phyloP scores from a whole-genome alignment of 2,888 invertebrate genomes.

The Sarcophaga caerulescens region DNA sequence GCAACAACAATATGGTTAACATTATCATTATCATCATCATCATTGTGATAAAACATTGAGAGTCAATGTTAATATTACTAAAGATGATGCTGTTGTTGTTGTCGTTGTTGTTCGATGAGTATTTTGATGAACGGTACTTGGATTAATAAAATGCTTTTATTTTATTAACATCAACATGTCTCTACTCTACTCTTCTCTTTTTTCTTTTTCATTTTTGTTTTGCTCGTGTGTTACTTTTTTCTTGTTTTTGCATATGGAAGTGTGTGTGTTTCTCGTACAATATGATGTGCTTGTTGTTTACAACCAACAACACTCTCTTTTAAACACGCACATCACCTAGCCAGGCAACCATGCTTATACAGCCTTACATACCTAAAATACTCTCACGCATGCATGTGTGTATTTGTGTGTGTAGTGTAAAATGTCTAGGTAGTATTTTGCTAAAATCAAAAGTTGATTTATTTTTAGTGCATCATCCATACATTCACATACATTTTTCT shows the following conservation, averaged over 20 bases:
- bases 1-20: constrained; percentile 3
- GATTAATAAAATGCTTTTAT: constrained; percentile 55
- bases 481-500: constrained; percentile 10
- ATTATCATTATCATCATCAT: constrained; percentile 11
- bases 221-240: too few relatives aligned
- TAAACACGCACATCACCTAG: not conserved
- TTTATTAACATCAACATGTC: constrained; percentile 54
- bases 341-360: too few relatives aligned
- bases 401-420: not conserved
- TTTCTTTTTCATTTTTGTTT: too few relatives aligned
- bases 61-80: too few relatives aligned
- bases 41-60: too few relatives aligned
- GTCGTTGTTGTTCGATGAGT: not conserved
- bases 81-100: too few relatives aligned
- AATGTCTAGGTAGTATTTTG: constrained; percentile 59
- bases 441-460: constrained; percentile 70
- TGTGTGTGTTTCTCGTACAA: too few relatives aligned
- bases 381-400: not conserved
- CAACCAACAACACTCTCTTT: too few relatives aligned
- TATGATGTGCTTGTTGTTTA: too few relatives aligned
- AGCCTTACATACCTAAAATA: not conserved
- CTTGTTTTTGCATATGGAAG: too few relatives aligned
- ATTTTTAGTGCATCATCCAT: constrained; percentile 63
- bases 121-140: constrained; percentile 33
- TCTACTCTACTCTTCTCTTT: not conserved